Conservation (phyloP, 2,113 vertebrate genomes). For the Charadrius vociferus region DNA sequence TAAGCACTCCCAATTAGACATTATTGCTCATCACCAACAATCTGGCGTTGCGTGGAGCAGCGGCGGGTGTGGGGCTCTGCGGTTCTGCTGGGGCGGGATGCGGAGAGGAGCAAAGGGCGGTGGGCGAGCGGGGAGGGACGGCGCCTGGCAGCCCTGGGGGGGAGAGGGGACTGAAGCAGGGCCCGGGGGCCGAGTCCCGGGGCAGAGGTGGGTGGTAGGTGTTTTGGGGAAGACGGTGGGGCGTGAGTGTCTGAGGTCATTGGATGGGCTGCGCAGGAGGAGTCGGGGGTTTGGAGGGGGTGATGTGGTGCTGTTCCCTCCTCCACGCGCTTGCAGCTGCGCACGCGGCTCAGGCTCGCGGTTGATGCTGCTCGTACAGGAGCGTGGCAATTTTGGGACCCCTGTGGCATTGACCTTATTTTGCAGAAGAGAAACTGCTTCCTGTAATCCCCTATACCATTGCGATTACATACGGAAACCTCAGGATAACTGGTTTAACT, state of each 20-base stretch:
- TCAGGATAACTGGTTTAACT: background rate
- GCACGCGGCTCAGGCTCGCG: background rate
- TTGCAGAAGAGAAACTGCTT: background rate
- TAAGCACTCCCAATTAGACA: background rate
- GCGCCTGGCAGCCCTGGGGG: background rate
- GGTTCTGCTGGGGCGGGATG: background rate
- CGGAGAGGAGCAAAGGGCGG: background rate
- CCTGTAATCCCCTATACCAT: too few relatives aligned
- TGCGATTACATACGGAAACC: background rate
- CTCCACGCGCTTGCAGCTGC: background rate
- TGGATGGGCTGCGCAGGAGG: background rate
- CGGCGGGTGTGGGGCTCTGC: fast-evolving
- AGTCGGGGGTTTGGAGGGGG: background rate
- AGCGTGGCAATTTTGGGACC: background rate
- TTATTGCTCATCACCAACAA: background rate
- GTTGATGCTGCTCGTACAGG: background rate
- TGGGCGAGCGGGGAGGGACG: background rate
- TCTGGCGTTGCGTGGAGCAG: background rate
- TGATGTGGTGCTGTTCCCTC: background rate
- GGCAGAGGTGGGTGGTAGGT: too few relatives aligned
- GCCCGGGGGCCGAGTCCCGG: background rate
- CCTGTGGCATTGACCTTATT: background rate
- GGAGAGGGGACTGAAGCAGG: background rate
- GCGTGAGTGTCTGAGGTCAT: too few relatives aligned
- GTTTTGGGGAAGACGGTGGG: background rate